These are phyloP conservation scores for Hesperophylax magnus DNA, from an alignment of 1,140 invertebrate species.

Conservation along the genomic window DNA sequence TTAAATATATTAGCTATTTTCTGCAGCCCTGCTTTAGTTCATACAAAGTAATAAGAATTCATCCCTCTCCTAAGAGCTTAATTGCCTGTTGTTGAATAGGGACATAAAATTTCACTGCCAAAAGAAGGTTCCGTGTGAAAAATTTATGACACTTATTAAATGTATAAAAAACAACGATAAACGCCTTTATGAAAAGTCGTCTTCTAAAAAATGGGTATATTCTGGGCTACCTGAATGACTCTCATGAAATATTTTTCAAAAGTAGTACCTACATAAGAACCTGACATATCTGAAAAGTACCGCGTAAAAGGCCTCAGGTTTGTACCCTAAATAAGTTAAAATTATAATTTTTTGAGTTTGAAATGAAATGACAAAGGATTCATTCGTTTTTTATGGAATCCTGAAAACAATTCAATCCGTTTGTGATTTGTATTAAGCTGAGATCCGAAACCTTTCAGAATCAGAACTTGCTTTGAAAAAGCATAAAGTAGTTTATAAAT, in stretches of 20 bases:
- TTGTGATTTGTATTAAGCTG: not conserved
- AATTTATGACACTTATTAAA: constrained; percentile 28
- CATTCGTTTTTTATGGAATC: no score
- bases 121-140: constrained; percentile 18
- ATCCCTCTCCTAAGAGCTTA: constrained; percentile 19
- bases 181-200: no score
- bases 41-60: constrained; percentile 12
- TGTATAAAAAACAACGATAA: not conserved
- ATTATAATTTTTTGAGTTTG: not conserved
- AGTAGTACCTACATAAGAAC: no score
- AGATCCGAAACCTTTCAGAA: no score
- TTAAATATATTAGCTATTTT: not conserved
- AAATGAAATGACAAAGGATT: not conserved
- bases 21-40: no score
- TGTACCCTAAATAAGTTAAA: not conserved
- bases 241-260: no score
- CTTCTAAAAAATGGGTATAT: no score
- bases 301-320: no score
- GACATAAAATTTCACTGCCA: constrained; percentile 15
- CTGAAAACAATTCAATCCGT: not conserved
- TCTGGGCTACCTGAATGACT: no score
- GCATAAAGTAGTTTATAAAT: no score
- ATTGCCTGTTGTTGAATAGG: constrained; percentile 11
- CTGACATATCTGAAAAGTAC: no score
- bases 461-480: no score